Percentiles rank a stretch among this genome's conserved stretches.
Evolutionary conservation across 1,140 invertebrate species (phyloP).

Genomic region (Vanessa tameamea): DNA sequence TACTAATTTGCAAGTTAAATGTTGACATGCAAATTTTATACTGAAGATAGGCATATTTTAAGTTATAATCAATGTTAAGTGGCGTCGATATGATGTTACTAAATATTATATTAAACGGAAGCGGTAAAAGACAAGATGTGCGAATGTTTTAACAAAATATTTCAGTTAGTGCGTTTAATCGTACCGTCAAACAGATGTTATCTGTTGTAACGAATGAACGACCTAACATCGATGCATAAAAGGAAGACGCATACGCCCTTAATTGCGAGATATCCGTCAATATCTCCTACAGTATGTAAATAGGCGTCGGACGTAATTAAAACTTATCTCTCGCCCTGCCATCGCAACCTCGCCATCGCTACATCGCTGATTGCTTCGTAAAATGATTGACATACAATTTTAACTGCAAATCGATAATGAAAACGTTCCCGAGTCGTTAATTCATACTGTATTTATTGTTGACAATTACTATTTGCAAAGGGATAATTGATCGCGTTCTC

Average conservation of each 20-base stretch:
- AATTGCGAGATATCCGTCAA: slow-evolving; percentile 75
- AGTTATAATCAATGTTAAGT: slow-evolving; percentile 54
- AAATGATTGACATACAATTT: slow-evolving; percentile 78
- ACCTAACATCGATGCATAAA: slow-evolving; percentile 61
- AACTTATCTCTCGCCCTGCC: slow-evolving; percentile 72
- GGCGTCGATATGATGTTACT: slow-evolving; percentile 45
- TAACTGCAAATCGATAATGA: slow-evolving; percentile 72
- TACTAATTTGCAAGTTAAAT: slow-evolving; percentile 62
- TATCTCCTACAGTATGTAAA: slow-evolving; percentile 78
- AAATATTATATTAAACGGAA: slow-evolving; percentile 57
- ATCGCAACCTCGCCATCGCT: slow-evolving; percentile 59
- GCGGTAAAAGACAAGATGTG: slow-evolving; percentile 27
- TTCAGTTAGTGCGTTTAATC: slow-evolving; percentile 54
- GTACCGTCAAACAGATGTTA: slow-evolving; percentile 69
- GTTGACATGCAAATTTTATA: slow-evolving; percentile 57
- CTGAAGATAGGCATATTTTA: slow-evolving; percentile 50
- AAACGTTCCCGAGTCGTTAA: slow-evolving; percentile 67
- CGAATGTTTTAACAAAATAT: slow-evolving; percentile 23
- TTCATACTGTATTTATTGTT: slow-evolving; percentile 71
- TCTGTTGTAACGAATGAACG: slow-evolving; percentile 47
- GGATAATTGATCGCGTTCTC: slow-evolving; percentile 79
- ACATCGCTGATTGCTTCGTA: slow-evolving; percentile 67
- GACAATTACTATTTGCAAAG: slow-evolving; percentile 76
- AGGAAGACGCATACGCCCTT: slow-evolving; percentile 71
- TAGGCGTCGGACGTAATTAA: slow-evolving; percentile 77